Conservation (phyloP, 2,797 vertebrate species). For the Lagocephalus sceleratus region DNA sequence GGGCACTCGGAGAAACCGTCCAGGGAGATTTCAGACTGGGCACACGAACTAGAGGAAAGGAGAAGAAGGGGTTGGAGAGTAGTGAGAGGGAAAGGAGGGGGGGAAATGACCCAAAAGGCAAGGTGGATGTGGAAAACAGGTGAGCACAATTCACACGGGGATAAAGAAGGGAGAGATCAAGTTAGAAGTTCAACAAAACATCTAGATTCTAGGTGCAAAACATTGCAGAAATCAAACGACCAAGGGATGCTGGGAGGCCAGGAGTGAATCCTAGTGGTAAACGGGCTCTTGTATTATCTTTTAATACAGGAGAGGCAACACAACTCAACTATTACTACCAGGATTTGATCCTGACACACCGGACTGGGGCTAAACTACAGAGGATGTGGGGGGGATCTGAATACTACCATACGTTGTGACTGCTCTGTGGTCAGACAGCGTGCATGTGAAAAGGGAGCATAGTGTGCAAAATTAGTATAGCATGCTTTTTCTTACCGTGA, state of each 20-base stretch:
- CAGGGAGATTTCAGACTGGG: constrained; percentile 94
- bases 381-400: constrained; percentile 60
- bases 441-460: constrained; percentile 67
- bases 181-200: constrained; percentile 42
- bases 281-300: constrained; percentile 30
- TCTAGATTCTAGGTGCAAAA: constrained; percentile 37
- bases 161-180: constrained; percentile 25
- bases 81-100: constrained; percentile 25
- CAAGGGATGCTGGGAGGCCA: constrained; percentile 23
- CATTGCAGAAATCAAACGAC: constrained; percentile 25
- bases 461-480: constrained; percentile 64
- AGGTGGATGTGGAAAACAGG: constrained; percentile 35
- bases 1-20: constrained; percentile 95
- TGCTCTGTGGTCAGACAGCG: constrained; percentile 72
- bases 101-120: constrained; percentile 48
- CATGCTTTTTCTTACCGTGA: constrained; percentile 74
- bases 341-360: constrained; percentile 59
- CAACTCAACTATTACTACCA: constrained; percentile 43
- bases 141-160: constrained; percentile 29
- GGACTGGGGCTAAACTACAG: constrained; percentile 69
- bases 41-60: constrained; percentile 84
- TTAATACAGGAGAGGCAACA: constrained; percentile 36
- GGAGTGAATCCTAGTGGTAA: constrained; percentile 25
- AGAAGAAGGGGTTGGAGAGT: constrained; percentile 32
- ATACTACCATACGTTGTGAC: constrained; percentile 73